phyloP scores from a whole-genome alignment of 2,113 vertebrate species.

The Semicossyphus pulcher region DNA sequence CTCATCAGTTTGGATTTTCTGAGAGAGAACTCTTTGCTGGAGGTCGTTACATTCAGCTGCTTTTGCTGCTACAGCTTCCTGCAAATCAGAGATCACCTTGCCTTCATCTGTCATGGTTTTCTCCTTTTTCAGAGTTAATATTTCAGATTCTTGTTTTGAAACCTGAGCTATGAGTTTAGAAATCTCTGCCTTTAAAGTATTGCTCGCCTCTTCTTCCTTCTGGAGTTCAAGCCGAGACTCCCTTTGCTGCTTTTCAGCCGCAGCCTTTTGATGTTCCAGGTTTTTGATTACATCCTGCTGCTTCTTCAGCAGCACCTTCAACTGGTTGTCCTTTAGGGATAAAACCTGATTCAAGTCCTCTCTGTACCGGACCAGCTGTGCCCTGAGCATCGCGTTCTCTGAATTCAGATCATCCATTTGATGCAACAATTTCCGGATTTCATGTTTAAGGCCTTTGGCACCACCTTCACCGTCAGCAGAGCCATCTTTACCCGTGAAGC shows the following conservation, averaged over 20 bases:
- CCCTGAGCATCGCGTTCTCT: constrained; percentile 91
- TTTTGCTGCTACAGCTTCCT: constrained; percentile 74
- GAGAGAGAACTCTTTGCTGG: constrained; percentile 71
- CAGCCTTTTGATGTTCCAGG: constrained; percentile 84
- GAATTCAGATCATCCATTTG: constrained; percentile 91
- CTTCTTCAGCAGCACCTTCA: constrained; percentile 88
- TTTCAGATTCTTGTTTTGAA: constrained; percentile 76
- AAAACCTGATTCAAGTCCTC: constrained; percentile 92
- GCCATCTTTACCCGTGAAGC: constrained; percentile 72
- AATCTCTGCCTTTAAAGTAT: constrained; percentile 74
- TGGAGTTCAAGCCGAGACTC: constrained; percentile 72
- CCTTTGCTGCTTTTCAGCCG: constrained; percentile 78
- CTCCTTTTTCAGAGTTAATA: constrained; percentile 76
- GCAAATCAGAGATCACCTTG: constrained; percentile 77
- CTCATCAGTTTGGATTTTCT: constrained; percentile 62
- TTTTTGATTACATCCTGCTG: constrained; percentile 87
- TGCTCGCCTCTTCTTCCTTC: constrained; percentile 66
- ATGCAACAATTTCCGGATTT: constrained; percentile 84
- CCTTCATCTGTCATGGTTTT: constrained; percentile 70
- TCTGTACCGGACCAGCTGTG: constrained; percentile 89
- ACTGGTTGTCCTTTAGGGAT: constrained; percentile 90
- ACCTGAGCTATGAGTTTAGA: constrained; percentile 77
- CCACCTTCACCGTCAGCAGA: constrained; percentile 70
- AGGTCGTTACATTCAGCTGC: constrained; percentile 77
- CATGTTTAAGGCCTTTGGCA: constrained; percentile 84